Evolutionary conservation across 2,797 vertebrate species (phyloP).

Genomic region (Rhabdomys pumilio): DNA sequence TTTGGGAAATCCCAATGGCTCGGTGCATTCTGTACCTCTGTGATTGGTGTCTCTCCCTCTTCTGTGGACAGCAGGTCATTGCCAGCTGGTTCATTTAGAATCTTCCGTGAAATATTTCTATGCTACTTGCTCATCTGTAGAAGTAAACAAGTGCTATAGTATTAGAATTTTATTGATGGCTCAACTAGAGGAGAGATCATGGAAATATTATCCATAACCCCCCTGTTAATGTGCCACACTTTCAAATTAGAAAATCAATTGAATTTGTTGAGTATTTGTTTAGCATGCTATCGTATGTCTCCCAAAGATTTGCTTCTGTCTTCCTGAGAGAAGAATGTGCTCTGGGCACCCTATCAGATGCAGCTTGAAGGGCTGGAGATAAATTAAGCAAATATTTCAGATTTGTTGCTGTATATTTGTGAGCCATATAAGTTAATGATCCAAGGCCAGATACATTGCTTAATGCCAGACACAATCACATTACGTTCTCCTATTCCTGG

Average conservation of each 20-base stretch:
- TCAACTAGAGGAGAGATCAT: slow-evolving; percentile 76
- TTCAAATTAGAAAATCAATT: slow-evolving; percentile 79
- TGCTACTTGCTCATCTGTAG: slow-evolving; percentile 51
- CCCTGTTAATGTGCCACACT: slow-evolving; percentile 76
- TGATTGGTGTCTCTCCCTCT: not conserved
- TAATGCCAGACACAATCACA: slow-evolving; percentile 66
- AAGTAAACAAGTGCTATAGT: slow-evolving; percentile 57
- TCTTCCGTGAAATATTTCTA: not conserved
- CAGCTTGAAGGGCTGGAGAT: slow-evolving; percentile 71
- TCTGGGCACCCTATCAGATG: slow-evolving; percentile 71
- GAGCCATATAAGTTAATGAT: slow-evolving; percentile 80
- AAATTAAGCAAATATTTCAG: slow-evolving; percentile 80
- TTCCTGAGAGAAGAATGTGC: slow-evolving; percentile 72
- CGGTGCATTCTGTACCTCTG: rapidly evolving
- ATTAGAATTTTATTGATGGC: slow-evolving; percentile 75
- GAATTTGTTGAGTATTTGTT: slow-evolving; percentile 80
- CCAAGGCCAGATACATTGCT: slow-evolving; percentile 75
- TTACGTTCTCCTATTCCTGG: slow-evolving; percentile 39
- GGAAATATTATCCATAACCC: slow-evolving; percentile 80
- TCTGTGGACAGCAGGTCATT: not conserved
- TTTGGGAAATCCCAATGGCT: not conserved
- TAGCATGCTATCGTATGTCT: slow-evolving; percentile 74
- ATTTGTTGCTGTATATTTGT: slow-evolving; percentile 79
- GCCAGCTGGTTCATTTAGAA: not conserved
- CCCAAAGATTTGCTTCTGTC: slow-evolving; percentile 75